phyloP scores from a whole-genome alignment of 2,797 vertebrate species.

The Macropodus opercularis region DNA sequence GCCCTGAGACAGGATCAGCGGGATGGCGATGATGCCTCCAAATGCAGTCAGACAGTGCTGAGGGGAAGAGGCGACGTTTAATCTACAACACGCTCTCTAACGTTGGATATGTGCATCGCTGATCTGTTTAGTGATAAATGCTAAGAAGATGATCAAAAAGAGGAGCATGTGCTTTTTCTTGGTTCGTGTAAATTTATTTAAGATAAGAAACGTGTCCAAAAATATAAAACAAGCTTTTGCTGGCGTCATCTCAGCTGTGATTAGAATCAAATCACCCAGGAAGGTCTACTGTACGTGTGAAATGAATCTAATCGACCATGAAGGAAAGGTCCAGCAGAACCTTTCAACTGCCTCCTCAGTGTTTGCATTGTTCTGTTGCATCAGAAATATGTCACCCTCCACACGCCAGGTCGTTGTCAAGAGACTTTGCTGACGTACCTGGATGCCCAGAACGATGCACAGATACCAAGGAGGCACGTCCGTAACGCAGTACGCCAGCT shows the following conservation, averaged over 20 bases:
- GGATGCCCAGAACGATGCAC: constrained; percentile 92
- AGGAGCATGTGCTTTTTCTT: too few species aligned
- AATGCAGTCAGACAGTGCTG: constrained; percentile 97
- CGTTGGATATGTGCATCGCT: neutral
- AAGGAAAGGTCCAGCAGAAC: constrained; percentile 2
- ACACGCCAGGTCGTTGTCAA: neutral
- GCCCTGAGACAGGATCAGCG: constrained; percentile 90
- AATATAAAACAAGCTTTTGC: neutral
- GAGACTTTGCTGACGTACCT: constrained; percentile 80
- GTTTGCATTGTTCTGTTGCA: constrained; percentile 30
- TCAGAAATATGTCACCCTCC: neutral
- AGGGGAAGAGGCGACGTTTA: too few species aligned
- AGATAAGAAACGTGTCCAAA: too few species aligned
- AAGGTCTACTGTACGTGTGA: neutral
- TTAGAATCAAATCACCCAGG: constrained; percentile 16
- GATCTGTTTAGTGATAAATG: neutral
- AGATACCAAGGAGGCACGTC: constrained; percentile 94
- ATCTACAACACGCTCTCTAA: too few species aligned
- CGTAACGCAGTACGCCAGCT: constrained; percentile 86
- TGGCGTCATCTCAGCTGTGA: constrained; percentile 8
- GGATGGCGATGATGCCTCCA: constrained; percentile 92
- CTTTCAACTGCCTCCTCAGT: constrained; percentile 39
- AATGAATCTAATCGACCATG: constrained; percentile 14
- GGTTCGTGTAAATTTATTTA: too few species aligned
- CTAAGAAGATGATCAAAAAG: too few species aligned